Conservation (phyloP, 2,113 vertebrate genomes). For the Anser cygnoides region DNA sequence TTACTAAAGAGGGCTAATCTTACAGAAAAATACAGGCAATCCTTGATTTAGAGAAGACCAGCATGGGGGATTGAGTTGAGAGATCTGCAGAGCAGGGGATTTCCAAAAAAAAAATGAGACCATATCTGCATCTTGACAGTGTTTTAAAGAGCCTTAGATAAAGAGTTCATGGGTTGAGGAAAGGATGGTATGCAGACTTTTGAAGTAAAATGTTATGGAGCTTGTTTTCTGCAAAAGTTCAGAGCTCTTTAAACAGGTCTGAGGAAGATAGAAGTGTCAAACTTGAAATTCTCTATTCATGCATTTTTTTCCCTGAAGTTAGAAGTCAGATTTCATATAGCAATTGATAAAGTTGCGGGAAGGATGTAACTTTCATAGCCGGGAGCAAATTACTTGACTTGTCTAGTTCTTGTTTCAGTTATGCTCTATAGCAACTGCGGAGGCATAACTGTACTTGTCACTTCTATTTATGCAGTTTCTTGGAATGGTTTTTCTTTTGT, state of each 20-base stretch:
- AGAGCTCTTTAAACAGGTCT: background rate
- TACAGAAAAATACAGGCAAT: background rate
- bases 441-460: background rate
- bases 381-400: background rate
- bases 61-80: background rate
- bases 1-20: background rate
- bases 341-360: background rate
- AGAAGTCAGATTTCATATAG: background rate
- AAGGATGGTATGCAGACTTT: background rate
- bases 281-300: background rate
- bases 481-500: background rate
- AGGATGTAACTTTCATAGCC: background rate
- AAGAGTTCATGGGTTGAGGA: slow-evolving; percentile 22
- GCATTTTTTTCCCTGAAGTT: background rate
- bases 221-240: background rate
- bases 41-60: background rate
- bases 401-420: background rate
- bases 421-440: background rate
- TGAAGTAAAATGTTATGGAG: background rate
- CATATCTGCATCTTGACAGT: background rate
- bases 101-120: slow-evolving; percentile 42
- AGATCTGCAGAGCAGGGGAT: slow-evolving; percentile 28
- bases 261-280: background rate
- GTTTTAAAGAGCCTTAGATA: background rate
- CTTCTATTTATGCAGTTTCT: background rate